Evolutionary conservation across 1,140 invertebrate species (phyloP), one percentile per base, ranked within the genome.

Genomic region (Drosophila arawakana): DNA sequence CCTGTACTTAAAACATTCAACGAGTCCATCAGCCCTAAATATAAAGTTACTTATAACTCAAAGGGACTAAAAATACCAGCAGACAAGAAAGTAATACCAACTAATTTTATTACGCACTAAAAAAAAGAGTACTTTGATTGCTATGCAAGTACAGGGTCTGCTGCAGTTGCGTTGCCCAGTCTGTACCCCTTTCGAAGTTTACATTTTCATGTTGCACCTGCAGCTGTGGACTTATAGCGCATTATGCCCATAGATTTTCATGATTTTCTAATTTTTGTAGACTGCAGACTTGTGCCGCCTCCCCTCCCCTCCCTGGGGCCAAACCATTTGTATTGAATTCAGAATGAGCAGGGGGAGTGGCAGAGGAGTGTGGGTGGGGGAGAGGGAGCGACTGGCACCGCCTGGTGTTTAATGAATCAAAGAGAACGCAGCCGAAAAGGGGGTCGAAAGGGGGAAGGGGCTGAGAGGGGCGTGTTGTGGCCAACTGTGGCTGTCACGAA

Each of bases 401-500:
- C 60, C 63, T 50, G 50, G 61, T 80, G 78, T 78, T 82, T 78
- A 70, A 80, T 73, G 67, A 86, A 86, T 85, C 81, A 84, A 84
- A 84, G 73, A 77, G 68, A 70, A 73, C 55, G 70, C 63, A 70
- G 67, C 46, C 43, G 67, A 39, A 43, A 44, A 44, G 37, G 35
- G 43, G 10, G 15, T 52, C 30, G 18, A 9, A n/a, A 7, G 47
- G 41, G 50, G 50, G 43, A 5, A 3, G 57, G 50, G 15, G 21
- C 47, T 13, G 13, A 7, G 4, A 11, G 37, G 7, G 25, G 25
- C 37, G 46, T 62, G 59, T 9, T 21, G 66, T 44, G 80, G 60
- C 74, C 81, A 85, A 79, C 76, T 82, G 82, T 66, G 62, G 50
- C 81, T 85, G 79, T 85, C 82, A 85, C 79, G 82, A 85, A 79